Evolutionary conservation across 2,888 invertebrate genomes (phyloP), one percentile per base, ranked within the genome.

Genomic region (Chymomyza fuscimana): DNA sequence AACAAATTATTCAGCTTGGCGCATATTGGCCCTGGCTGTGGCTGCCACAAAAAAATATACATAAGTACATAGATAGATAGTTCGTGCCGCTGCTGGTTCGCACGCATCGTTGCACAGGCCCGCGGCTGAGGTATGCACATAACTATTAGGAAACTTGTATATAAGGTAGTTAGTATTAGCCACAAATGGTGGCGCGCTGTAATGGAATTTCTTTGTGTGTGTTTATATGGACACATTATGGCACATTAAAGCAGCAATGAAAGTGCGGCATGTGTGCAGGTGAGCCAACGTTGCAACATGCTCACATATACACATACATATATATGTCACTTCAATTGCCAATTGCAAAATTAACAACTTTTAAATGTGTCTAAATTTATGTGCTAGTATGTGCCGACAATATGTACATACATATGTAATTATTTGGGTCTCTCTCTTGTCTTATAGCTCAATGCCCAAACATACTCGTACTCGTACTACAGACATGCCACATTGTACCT

Each of bases 181-280:
- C 73, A 73, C 74, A 74, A 70, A 77, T 81, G 72, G 75, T 72
- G 58, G 73, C 79, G 68, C 67, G 19, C 58, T 74, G 74, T 69
- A 72, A 79, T 74, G 80, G 78, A 78, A 86, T 85, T 85, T 82
- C 78, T 72, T 74, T 87, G 81, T 83, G 81, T 87, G 83, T 83
- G 81, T 19, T 19, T 19, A 19, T 80, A 82, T 80, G 74, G 65
- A 19, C 59, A 59, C 25, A 16, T 51, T 52, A 40, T 63, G 52
- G 52, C 36, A 50, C 50, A 67, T 16, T 76, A 76, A 54, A 9
- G 36, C 63, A 51, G 36, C 67, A 54, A 63, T 16, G 59, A 22
- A 46, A 64, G 46, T 22, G 59, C 22, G 40, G 46, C 29, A 60
- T 5, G 36, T 54, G 32, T 62, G 76, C 82, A 86, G 80, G 74